Base-by-base conservation (phyloP, 2,113 vertebrate genomes). In the Ochotona curzoniae region DNA sequence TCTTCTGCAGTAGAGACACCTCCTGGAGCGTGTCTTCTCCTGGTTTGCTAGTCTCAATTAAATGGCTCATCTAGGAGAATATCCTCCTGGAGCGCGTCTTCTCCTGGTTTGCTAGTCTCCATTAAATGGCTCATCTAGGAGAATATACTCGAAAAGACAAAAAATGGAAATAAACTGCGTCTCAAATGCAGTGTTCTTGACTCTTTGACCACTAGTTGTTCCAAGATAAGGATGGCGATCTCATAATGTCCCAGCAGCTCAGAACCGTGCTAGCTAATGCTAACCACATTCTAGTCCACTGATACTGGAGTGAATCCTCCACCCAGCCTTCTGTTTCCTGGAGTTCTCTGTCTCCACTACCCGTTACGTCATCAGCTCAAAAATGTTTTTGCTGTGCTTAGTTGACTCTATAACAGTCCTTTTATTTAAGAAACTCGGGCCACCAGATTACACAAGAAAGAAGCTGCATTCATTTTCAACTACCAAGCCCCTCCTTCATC, bases 211-310 rank as follows among this genome's bases (percentile, higher is more conserved):
- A 91, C 91, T 93, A 94, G 93, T 95, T 94, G 83, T 2, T 92
- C 73, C 84, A 92, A 94, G 96, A 96, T 90, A 94, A 96, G 97
- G 96, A 96, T 96, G 88, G 87, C 90, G 96, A 89, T 95, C 93
- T 96, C 95, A 92, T 87, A 94, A 94, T 75, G 86, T 94, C 18
- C 74, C 95, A 87, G 94, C 87, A 97, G 96, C 94, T 94, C 83
- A 91, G 89, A 97, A 49, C 49, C 17, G 74, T 73, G 96, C 93
- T 15, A 87, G 93, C 44, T 94, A 92, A 88, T 0, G 60, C 93
- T 96, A 94, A 75, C 86, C 12, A 92, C 54, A 67, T 81, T 57
- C 80, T 93, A 97, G 95, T 95, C 94, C 95, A 94, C 89, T 88
- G 80, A 82, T 1, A 69, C 7, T 70, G 94, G 83, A 96, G 92